A percentile compares a stretch with the other conserved stretches of the same genome.
Evolutionary conservation across 2,888 invertebrate species (phyloP).

Genomic region (Tenthredo mesomela): DNA sequence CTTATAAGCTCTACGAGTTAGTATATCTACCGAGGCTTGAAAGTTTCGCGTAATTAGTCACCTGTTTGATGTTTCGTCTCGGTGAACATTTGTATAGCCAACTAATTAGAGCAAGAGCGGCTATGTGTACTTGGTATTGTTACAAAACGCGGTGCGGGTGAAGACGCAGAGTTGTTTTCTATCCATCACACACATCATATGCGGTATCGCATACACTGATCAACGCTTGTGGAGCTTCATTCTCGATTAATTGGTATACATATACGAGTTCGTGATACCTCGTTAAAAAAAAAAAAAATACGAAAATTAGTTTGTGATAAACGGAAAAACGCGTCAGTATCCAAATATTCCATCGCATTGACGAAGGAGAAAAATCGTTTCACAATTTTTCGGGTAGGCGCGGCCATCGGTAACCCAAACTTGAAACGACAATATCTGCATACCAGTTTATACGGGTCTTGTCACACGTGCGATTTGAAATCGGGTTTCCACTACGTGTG

Average conservation of each 20-base stretch:
- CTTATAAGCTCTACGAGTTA: not conserved
- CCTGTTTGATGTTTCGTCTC: slow-evolving; percentile 20
- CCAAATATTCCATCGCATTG: not conserved
- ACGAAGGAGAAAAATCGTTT: not conserved
- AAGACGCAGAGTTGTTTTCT: not conserved
- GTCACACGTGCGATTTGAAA: slow-evolving; percentile 11
- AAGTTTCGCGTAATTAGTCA: not conserved
- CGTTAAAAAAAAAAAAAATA: not conserved
- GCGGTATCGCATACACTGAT: not conserved
- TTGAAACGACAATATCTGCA: slow-evolving; percentile 8
- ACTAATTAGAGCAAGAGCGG: not conserved
- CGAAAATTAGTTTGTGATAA: not conserved
- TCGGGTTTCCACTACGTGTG: not conserved
- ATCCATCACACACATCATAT: not conserved
- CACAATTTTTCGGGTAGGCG: not conserved
- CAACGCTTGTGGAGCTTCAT: not conserved
- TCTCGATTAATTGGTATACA: not conserved
- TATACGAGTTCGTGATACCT: not conserved
- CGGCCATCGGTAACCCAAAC: not conserved
- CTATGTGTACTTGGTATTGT: not conserved
- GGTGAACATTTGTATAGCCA: not conserved
- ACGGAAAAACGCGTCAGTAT: not conserved
- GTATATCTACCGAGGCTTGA: not conserved
- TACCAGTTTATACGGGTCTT: slow-evolving; percentile 34
- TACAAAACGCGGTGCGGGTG: not conserved